phyloP scores from a whole-genome alignment of 2,113 vertebrate genomes.

The Pachycephala philippinensis region DNA sequence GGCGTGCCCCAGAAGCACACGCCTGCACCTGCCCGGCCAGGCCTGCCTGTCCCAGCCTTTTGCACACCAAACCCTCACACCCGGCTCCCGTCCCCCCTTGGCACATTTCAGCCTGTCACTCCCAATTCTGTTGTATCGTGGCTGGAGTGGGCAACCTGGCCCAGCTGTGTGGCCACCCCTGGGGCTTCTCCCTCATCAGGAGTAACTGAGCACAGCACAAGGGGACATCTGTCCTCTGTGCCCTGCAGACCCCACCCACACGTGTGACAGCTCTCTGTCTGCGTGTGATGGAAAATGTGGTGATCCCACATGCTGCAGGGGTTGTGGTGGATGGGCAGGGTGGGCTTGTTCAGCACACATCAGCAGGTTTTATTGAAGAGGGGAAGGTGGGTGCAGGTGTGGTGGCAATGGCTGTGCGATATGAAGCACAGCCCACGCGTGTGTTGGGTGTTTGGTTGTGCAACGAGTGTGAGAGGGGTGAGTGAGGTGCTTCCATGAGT shows the following conservation, averaged over 20 bases:
- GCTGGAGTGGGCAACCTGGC: not conserved
- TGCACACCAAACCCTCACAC: slow-evolving; percentile 1
- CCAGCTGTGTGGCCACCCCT: rapidly evolving
- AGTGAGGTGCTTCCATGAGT: rapidly evolving
- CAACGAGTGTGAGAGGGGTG: rapidly evolving
- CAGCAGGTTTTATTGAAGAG: rapidly evolving
- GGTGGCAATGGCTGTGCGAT: rapidly evolving
- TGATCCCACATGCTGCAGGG: rapidly evolving
- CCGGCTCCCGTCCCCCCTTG: not conserved
- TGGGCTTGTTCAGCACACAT: not conserved
- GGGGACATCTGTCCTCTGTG: rapidly evolving
- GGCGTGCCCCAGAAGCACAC: slow-evolving; percentile 37
- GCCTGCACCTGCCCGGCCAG: slow-evolving; percentile 48
- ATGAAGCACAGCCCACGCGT: rapidly evolving
- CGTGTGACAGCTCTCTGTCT: not conserved
- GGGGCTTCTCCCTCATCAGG: not conserved
- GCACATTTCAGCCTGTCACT: not conserved
- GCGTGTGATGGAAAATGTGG: rapidly evolving
- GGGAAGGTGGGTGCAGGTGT: not conserved
- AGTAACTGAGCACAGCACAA: too few species aligned
- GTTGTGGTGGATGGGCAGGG: not conserved
- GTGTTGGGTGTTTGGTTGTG: rapidly evolving
- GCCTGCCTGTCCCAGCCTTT: slow-evolving; percentile 14
- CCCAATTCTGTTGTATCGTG: not conserved
- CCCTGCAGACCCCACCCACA: not conserved